Base-by-base conservation (phyloP, 2,797 vertebrate genomes). In the Lepus oiostolus region DNA sequence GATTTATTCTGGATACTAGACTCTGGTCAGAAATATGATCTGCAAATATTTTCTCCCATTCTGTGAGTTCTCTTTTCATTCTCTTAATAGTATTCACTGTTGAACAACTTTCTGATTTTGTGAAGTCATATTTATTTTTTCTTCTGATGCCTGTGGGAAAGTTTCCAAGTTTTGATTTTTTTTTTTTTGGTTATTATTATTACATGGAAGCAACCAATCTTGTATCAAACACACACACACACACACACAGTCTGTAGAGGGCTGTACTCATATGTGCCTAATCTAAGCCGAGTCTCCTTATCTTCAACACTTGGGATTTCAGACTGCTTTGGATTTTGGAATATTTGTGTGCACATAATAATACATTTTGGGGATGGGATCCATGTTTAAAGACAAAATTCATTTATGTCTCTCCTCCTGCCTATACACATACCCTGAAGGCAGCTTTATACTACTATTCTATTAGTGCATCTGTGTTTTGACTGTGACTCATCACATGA, bases 171-270 rank as follows among this genome's bases (percentile, higher is more conserved):
- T 82, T 77, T 81, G 54, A 77, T 70, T 58, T 82, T 28, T 28
- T 85, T 68, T 72, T 95, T 93, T 88, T 60, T 90, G 14, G n/a
- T 70, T 85, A 67, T 82, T 21, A 47, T 62, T 88, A 74, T 79
- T 67, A 26, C 24, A 72, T 2, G 71, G 84, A 81, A 63, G 30
- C 19, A 79, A 52, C 60, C 5, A 88, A 16, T 81, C 24, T 77
- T 91, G 4, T 58, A 35, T 58, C 92, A 68, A 30, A 75, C 85
- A 60, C 7, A 83, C 38, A 35, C n/a, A 74, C 17, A 68, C 32
- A 75, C 85, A 60, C 7, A 83, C 38, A 35, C n/a, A 74, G 14
- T 58, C 26, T 95, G 42, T 90, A 87, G 7, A 85, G 50, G 21
- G 52, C 54, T 74, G 1, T 17, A 16, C 28, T 16, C 14, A 58